These are phyloP conservation scores for Leptinotarsa tumamoca DNA, from an alignment of 2,888 invertebrate species.

Conservation along the genomic window DNA sequence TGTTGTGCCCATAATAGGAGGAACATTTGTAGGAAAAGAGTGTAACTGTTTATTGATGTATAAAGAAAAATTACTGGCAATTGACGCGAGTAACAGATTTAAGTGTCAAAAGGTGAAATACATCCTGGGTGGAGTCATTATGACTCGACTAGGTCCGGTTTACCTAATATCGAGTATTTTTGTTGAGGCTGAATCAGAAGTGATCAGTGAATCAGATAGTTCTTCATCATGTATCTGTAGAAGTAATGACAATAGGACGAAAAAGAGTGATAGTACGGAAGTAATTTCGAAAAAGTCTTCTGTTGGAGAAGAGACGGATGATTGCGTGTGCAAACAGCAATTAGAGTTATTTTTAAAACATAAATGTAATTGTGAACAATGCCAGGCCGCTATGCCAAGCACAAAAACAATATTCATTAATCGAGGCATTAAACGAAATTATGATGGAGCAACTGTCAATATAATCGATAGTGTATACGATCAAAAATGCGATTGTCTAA, in stretches of 20 bases:
- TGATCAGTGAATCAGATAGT: background rate
- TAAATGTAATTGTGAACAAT: slow-evolving; percentile 32
- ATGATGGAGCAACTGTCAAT: slow-evolving; percentile 44
- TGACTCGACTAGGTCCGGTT: slow-evolving; percentile 33
- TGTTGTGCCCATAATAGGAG: slow-evolving; percentile 52
- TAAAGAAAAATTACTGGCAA: slow-evolving; percentile 29
- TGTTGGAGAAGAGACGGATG: slow-evolving; percentile 15
- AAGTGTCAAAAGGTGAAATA: slow-evolving; percentile 32
- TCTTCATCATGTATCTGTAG: slow-evolving; percentile 13
- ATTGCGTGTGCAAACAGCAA: slow-evolving; percentile 33
- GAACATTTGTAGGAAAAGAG: slow-evolving; percentile 45
- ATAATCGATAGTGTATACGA: slow-evolving; percentile 47
- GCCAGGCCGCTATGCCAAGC: slow-evolving; percentile 13
- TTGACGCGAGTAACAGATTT: slow-evolving; percentile 31
- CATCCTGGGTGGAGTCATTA: slow-evolving; percentile 35
- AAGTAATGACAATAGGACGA: background rate
- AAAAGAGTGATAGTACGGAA: background rate
- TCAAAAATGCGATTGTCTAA: slow-evolving; percentile 48
- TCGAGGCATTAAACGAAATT: slow-evolving; percentile 47
- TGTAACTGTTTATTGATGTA: slow-evolving; percentile 55
- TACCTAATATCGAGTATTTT: slow-evolving; percentile 31
- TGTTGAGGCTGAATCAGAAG: background rate
- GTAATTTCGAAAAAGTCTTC: background rate
- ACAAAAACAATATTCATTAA: slow-evolving; percentile 48
- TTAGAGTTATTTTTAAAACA: slow-evolving; percentile 29